Evolutionary conservation across 1,140 invertebrate species (phyloP).

Genomic region (Drosophila biarmipes): DNA sequence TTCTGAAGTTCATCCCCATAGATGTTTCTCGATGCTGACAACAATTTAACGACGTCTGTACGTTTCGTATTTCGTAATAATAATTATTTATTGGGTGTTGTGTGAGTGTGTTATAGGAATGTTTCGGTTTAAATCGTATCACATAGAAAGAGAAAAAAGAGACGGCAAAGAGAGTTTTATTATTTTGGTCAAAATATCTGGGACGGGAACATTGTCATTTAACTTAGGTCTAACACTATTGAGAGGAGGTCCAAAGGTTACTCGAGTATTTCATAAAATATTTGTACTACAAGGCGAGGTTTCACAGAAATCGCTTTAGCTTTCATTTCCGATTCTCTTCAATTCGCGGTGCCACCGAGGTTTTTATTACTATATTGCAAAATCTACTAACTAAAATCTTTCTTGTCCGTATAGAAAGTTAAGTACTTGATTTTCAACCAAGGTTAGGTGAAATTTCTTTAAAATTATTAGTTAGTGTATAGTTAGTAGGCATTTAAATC

Average conservation of each 20-base stretch:
- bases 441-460: background rate
- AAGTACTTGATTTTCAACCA: background rate
- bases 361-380: background rate
- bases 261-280: background rate
- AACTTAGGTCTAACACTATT: slow-evolving; percentile 5
- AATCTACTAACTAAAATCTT: background rate
- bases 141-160: slow-evolving; percentile 67
- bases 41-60: slow-evolving; percentile 74
- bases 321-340: background rate
- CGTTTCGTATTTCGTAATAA: background rate
- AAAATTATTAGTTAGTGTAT: background rate
- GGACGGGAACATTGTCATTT: slow-evolving; percentile 18
- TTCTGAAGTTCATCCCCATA: slow-evolving; percentile 63
- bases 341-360: background rate
- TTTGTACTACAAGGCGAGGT: background rate
- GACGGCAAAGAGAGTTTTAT: slow-evolving; percentile 46
- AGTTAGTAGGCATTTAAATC: background rate
- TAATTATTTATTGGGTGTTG: slow-evolving; percentile 2
- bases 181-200: slow-evolving; percentile 37
- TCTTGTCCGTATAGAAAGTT: background rate
- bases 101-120: slow-evolving; percentile 14
- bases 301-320: slow-evolving; percentile 1
- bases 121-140: slow-evolving; percentile 26
- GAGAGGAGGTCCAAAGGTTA: background rate
- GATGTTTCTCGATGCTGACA: slow-evolving; percentile 51